Evolutionary conservation across 2,888 invertebrate species (phyloP).

Genomic region (Myathropa florea): DNA sequence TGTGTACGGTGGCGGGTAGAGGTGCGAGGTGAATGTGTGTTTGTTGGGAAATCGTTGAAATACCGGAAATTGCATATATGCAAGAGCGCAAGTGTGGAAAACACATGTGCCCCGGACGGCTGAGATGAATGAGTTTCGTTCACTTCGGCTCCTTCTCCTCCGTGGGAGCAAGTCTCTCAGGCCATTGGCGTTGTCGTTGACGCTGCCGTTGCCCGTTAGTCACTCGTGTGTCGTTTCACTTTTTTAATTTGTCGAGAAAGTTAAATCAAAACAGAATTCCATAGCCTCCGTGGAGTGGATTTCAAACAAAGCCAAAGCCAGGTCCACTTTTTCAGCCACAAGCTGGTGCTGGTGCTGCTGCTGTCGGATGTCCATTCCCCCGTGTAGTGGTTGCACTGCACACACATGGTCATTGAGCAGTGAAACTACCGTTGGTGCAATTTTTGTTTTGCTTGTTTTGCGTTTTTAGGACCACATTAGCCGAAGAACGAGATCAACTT

Average conservation of each 20-base stretch:
- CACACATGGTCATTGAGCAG: slow-evolving; percentile 58
- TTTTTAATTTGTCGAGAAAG: slow-evolving; percentile 53
- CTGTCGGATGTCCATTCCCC: slow-evolving; percentile 37
- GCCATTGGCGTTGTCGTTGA: not conserved
- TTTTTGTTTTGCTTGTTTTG: not conserved
- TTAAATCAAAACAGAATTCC: slow-evolving; percentile 33
- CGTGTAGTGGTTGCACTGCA: slow-evolving; percentile 33
- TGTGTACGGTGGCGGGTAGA: not conserved
- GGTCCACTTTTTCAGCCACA: not conserved
- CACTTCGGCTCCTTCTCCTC: not conserved
- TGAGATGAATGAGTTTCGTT: not conserved
- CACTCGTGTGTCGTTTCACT: slow-evolving; percentile 48
- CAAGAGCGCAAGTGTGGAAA: slow-evolving; percentile 8
- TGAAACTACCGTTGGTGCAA: slow-evolving; percentile 36
- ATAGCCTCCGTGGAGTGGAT: not conserved
- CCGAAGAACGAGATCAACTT: slow-evolving; percentile 60
- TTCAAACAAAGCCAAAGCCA: not conserved
- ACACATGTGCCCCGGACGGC: slow-evolving; percentile 12
- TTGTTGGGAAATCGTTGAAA: slow-evolving; percentile 24
- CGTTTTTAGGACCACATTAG: slow-evolving; percentile 49
- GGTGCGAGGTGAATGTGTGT: not conserved
- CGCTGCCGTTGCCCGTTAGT: not conserved
- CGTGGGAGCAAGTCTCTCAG: not conserved
- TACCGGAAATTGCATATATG: slow-evolving; percentile 20
- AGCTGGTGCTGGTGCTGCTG: not conserved